Percentiles rank a stretch among this genome's conserved stretches.
phyloP scores from a whole-genome alignment of 2,797 vertebrate genomes.

The Schizopygopsis malacanthus region DNA sequence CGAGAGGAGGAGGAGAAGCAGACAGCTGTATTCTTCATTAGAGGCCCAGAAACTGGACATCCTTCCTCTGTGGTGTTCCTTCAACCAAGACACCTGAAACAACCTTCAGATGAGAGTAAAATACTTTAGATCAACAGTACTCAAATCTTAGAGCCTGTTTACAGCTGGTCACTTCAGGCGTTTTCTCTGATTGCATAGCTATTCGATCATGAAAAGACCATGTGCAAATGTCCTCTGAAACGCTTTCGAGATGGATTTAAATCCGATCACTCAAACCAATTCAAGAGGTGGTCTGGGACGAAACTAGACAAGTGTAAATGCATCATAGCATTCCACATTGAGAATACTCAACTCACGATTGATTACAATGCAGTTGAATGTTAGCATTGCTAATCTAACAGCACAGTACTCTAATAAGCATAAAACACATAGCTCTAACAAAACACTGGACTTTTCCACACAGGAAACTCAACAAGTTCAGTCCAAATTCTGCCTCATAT shows the following conservation, averaged over 20 bases:
- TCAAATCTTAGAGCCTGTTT: not conserved
- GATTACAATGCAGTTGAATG: not conserved
- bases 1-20: slow-evolving; percentile 4
- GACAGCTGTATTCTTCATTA: slow-evolving; percentile 62
- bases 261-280: not conserved
- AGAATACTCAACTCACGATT: not conserved
- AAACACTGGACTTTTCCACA: not conserved
- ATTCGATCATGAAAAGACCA: not conserved
- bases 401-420: not conserved
- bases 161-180: not conserved
- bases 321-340: not conserved
- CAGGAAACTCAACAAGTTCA: not conserved
- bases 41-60: slow-evolving; percentile 32
- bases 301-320: not conserved
- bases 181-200: not conserved
- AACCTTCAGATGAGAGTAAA: slow-evolving; percentile 15
- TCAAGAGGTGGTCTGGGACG: not conserved
- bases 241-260: not conserved
- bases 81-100: slow-evolving; percentile 27
- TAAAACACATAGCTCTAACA: not conserved
- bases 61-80: slow-evolving; percentile 24
- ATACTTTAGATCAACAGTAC: slow-evolving; percentile 12
- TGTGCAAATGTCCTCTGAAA: not conserved
- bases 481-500: not conserved
- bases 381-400: not conserved